phyloP scores from a whole-genome alignment of 2,888 invertebrate species.

The Sinhomidia bicolor region DNA sequence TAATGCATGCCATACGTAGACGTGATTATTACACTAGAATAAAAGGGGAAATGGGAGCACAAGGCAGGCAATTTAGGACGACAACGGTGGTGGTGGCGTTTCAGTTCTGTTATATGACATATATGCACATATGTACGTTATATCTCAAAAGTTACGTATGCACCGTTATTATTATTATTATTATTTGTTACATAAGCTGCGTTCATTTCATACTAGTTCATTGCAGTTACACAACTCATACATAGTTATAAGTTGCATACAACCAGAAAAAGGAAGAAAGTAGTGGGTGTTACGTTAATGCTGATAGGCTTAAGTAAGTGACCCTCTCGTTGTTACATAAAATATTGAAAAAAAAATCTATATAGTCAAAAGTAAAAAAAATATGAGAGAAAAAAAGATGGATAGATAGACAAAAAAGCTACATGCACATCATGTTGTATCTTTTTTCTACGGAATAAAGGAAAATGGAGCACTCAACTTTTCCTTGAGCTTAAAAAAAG shows the following conservation, averaged over 20 bases:
- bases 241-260: neutral
- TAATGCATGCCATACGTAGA: neutral
- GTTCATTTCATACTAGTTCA: neutral
- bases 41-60: neutral
- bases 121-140: neutral
- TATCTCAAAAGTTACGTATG: too few species aligned
- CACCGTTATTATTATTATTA: too few species aligned
- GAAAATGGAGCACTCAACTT: constrained; percentile 2
- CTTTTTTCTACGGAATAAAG: neutral
- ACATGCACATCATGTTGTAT: too few species aligned
- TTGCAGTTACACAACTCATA: neutral
- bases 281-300: neutral
- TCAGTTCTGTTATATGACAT: neutral
- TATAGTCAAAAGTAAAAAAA: too few species aligned
- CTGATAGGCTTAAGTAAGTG: neutral
- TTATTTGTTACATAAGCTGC: neutral
- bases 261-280: neutral
- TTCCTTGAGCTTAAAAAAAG: neutral
- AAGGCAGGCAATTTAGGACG: neutral
- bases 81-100: neutral
- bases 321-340: neutral
- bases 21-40: neutral
- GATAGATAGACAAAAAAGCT: too few species aligned
- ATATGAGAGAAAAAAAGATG: neutral
- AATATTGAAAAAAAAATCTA: neutral